Evolutionary conservation across 2,888 invertebrate species (phyloP).

Genomic region (Leucoptera coffeella): DNA sequence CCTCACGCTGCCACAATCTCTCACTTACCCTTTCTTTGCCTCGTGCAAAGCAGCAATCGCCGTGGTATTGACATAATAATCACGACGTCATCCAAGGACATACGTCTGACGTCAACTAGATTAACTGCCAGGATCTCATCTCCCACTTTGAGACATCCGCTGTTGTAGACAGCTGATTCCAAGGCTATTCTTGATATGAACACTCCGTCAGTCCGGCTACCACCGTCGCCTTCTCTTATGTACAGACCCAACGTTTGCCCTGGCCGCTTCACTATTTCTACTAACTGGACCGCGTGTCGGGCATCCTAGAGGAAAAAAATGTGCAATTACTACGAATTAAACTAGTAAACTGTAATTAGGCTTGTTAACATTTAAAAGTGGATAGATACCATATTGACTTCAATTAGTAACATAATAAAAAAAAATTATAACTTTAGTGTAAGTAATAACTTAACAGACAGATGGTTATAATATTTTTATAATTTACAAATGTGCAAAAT

Average conservation of each 20-base stretch:
- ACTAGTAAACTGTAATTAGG: too few relatives aligned
- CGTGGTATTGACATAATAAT: conserved; percentile 99
- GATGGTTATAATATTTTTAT: too few relatives aligned
- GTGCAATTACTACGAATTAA: too few relatives aligned
- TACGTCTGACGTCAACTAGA: conserved; percentile 93
- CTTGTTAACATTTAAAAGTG: too few relatives aligned
- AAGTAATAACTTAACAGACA: too few relatives aligned
- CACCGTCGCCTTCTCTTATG: conserved; percentile 98
- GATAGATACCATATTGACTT: too few relatives aligned
- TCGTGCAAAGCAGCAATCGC: conserved; percentile 87
- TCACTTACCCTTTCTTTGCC: conserved; percentile 67
- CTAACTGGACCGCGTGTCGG: conserved; percentile 78
- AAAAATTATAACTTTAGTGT: too few relatives aligned
- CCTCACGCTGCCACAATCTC: too few relatives aligned
- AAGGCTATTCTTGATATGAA: conserved; percentile 90
- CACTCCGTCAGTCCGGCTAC: conserved; percentile 90
- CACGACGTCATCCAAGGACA: conserved; percentile 98
- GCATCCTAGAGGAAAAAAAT: conserved; percentile 46
- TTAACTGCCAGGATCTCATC: conserved; percentile 98
- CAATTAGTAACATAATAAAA: too few relatives aligned
- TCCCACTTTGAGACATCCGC: conserved; percentile 90
- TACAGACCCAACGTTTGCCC: conserved; percentile 97
- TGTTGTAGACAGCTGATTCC: conserved; percentile 95
- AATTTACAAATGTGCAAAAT: too few relatives aligned
- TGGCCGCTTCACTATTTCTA: conserved; percentile 97